Percentiles rank a stretch among this genome's conserved stretches.
These are phyloP conservation scores for Leptobrachium ailaonicum DNA, from an alignment of 2,113 vertebrate species.

Conservation along the genomic window DNA sequence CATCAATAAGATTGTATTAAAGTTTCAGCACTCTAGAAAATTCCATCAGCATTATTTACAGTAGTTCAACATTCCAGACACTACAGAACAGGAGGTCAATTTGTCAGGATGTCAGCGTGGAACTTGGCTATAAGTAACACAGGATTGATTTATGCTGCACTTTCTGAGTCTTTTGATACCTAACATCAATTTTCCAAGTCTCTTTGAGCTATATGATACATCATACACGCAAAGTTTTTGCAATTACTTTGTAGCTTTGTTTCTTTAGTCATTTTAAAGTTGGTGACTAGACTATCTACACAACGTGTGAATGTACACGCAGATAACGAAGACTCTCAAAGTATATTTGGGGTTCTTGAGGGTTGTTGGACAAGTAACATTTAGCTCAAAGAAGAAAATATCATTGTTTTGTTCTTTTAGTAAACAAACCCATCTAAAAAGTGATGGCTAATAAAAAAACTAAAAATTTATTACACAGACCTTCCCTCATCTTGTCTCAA, in stretches of 20 bases:
- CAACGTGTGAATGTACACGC: too few species aligned
- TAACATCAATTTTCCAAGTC: slow-evolving; percentile 44
- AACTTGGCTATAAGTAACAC: slow-evolving; percentile 39
- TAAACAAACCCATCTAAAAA: too few species aligned
- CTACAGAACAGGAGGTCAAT: slow-evolving; percentile 41
- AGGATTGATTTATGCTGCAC: slow-evolving; percentile 46
- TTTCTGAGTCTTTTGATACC: slow-evolving; percentile 42
- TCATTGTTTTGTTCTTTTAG: too few species aligned
- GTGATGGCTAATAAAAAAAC: too few species aligned
- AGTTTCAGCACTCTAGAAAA: slow-evolving; percentile 35
- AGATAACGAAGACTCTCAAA: too few species aligned
- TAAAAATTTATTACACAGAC: too few species aligned
- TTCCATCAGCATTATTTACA: slow-evolving; percentile 47
- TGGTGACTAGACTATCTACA: too few species aligned
- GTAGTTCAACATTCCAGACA: slow-evolving; percentile 41
- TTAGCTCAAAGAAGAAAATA: too few species aligned
- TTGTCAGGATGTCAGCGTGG: slow-evolving; percentile 39
- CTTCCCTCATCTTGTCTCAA: too few species aligned
- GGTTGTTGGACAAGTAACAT: too few species aligned
- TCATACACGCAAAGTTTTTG: slow-evolving; percentile 33
- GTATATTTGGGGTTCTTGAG: too few species aligned
- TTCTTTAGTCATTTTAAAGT: neutral
- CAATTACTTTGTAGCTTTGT: slow-evolving; percentile 28
- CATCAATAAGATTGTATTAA: slow-evolving; percentile 37
- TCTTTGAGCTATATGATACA: slow-evolving; percentile 48